phyloP scores from a whole-genome alignment of 2,113 vertebrate genomes.

The Hydropotes inermis region DNA sequence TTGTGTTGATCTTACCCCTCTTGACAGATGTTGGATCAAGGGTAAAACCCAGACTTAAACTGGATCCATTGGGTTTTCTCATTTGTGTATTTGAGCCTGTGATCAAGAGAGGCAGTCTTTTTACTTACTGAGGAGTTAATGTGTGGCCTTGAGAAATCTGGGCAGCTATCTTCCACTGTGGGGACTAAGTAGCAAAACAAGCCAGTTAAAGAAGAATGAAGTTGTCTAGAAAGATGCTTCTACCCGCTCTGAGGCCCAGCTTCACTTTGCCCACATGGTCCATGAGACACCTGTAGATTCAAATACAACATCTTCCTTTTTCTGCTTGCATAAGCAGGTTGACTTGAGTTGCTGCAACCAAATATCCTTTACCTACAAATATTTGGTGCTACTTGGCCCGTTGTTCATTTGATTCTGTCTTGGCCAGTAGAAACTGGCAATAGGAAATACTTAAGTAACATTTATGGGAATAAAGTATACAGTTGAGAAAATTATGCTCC shows the following conservation, averaged over 20 bases:
- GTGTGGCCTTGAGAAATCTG: not conserved
- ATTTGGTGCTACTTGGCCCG: not conserved
- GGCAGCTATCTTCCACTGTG: not conserved
- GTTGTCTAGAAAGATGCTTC: not conserved
- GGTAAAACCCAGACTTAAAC: not conserved
- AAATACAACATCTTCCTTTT: not conserved
- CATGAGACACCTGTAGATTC: not conserved
- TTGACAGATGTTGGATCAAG: not conserved
- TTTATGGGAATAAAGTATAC: not conserved
- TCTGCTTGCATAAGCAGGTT: not conserved
- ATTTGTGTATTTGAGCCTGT: not conserved
- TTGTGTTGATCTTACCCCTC: not conserved
- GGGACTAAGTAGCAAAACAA: not conserved
- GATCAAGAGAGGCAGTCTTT: not conserved
- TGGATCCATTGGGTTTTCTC: not conserved
- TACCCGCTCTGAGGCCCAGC: not conserved
- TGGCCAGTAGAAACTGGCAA: not conserved
- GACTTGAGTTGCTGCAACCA: not conserved
- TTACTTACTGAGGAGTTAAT: not conserved
- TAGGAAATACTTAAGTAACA: slow-evolving; percentile 22
- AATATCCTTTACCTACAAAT: not conserved
- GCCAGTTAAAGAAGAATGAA: not conserved
- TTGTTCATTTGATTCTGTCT: not conserved
- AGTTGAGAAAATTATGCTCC: not conserved
- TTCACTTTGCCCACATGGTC: not conserved